Evolutionary conservation across 1,140 invertebrate genomes (phyloP), one percentile per base, ranked within the genome.

Genomic region (Panonychus citri): DNA sequence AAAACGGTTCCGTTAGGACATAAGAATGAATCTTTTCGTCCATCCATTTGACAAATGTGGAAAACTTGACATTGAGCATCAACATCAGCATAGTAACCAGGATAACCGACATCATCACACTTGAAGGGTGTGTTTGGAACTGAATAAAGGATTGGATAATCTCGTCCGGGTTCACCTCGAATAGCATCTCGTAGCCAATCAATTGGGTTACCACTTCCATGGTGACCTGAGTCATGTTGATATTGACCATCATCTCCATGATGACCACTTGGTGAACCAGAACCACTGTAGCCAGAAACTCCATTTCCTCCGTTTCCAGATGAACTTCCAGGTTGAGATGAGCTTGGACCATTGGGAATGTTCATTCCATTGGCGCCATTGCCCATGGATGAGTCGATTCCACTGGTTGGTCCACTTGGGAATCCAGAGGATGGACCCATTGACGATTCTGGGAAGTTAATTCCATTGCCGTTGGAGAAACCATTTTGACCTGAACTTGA

Each of bases 1-100:
- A 88, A 90, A 49, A 89, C 71, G 0, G 86, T 89, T 0, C 85
- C 85, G 64, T 88, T 86, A 4, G 83, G 79, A 66, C 86, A 89
- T 0, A 89, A 75, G 67, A 89, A 88, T 1, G 72, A 71, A 58
- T 72, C 71, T 52, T 71, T 71, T 0, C 69, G 66, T 24, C 73
- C 72, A 37, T 72, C 70, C 4, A 65, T 67, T 62, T 76, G 74
- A 57, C 75, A 77, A 28, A 76, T 71, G 64, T 76, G 75, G 65
- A 75, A 76, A 1, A 73, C 74, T 73, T 81, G 79, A 66, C 80
- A 82, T 53, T 77, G 78, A 30, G 78, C 78, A 55, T 80, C 78
- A 28, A 81, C 69, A 64, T 83, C 81, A 8, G 80, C 81, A 65
- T 82, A 83, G 66, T 81, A 82, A 0, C 81, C 81, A 39, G 65